Evolutionary conservation across 2,113 vertebrate genomes (phyloP).

Genomic region (Hippocampus mohnikei): DNA sequence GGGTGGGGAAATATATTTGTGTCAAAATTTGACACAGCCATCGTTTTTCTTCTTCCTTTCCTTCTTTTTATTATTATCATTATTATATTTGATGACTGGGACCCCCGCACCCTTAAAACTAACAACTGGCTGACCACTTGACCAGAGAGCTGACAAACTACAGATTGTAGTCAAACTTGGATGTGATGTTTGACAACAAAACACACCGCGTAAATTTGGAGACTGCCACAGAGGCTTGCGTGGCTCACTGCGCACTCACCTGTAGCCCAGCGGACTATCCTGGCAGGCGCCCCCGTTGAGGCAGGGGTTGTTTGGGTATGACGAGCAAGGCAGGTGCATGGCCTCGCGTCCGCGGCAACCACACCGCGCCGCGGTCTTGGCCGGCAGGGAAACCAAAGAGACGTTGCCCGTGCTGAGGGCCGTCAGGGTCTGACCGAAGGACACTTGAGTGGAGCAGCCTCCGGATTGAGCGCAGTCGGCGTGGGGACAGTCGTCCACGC

Average conservation of each 20-base stretch:
- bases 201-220: too few species aligned
- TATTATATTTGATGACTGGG: too few species aligned
- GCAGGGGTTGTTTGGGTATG: conserved; percentile 76
- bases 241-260: conserved; percentile 54
- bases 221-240: too few species aligned
- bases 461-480: conserved; percentile 73
- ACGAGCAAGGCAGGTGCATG: conserved; percentile 74
- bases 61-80: not conserved
- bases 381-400: conserved; percentile 77
- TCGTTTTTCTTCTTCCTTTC: too few species aligned
- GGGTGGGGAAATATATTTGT: conserved; percentile 23
- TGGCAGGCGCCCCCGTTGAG: conserved; percentile 81
- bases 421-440: conserved; percentile 67
- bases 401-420: conserved; percentile 68
- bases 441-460: conserved; percentile 73
- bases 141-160: too few species aligned
- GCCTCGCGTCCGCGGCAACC: conserved; percentile 76
- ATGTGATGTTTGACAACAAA: not conserved
- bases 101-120: too few species aligned
- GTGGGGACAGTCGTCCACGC: conserved; percentile 76
- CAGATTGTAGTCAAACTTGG: too few species aligned
- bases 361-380: conserved; percentile 65
- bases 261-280: conserved; percentile 80
- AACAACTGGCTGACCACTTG: too few species aligned
- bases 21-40: not conserved